Conservation (phyloP, 2,113 vertebrate genomes). For the Nesogale talazaci region DNA sequence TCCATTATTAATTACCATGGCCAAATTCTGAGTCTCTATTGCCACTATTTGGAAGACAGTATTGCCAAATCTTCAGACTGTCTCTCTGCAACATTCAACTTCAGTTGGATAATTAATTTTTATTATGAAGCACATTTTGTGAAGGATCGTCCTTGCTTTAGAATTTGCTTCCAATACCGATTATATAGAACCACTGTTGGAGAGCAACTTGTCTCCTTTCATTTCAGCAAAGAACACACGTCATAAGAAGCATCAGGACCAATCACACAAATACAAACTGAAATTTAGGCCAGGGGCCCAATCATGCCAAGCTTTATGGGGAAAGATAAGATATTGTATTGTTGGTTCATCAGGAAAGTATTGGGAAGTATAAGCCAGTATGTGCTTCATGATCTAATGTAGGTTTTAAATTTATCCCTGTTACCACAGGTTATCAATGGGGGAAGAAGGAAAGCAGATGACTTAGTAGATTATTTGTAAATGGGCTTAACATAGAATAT, state of each 20-base stretch:
- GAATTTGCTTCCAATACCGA: conserved; percentile 39
- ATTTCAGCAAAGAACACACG: background rate
- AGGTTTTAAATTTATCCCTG: background rate
- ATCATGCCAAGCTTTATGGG: background rate
- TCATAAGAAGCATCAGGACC: background rate
- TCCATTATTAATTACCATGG: conserved; percentile 17
- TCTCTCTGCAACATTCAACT: conserved; percentile 23
- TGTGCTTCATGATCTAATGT: background rate
- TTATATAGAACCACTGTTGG: background rate
- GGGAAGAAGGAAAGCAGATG: too few species aligned
- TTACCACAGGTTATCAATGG: too few species aligned
- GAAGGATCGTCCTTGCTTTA: conserved; percentile 47
- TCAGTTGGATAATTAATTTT: conserved; percentile 50
- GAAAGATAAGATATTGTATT: background rate
- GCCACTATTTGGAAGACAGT: conserved; percentile 44
- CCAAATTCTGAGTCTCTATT: conserved; percentile 61
- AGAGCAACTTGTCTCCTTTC: background rate
- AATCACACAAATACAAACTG: background rate
- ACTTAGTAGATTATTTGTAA: too few species aligned
- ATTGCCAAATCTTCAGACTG: background rate
- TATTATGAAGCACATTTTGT: conserved; percentile 34
- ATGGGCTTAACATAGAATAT: too few species aligned
- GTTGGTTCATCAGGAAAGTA: background rate
- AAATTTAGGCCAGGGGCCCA: background rate
- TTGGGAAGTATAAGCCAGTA: conserved; percentile 25